Conservation (phyloP, 2,113 vertebrate genomes). For the Pluvialis apricaria region DNA sequence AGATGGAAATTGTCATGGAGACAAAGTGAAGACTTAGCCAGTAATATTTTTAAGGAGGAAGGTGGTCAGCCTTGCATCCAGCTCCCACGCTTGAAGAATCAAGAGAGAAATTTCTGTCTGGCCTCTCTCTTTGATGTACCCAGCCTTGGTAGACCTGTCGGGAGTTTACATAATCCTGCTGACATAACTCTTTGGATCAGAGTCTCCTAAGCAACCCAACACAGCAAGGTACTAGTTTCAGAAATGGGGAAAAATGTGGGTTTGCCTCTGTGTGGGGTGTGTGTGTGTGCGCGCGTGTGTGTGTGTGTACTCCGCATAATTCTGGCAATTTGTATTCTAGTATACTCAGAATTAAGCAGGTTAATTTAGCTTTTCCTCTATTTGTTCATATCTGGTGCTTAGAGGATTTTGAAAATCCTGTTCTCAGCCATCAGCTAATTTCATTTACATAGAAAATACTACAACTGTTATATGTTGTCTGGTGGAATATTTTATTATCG, state of each 20-base stretch:
- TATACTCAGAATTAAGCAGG: not conserved
- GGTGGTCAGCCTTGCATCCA: slow-evolving; percentile 1
- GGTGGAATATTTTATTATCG: not conserved
- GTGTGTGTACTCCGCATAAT: not conserved
- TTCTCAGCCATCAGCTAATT: slow-evolving; percentile 28
- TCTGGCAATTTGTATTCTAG: not conserved
- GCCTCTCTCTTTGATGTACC: not conserved
- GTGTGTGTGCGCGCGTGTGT: fast-evolving
- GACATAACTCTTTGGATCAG: slow-evolving; percentile 16
- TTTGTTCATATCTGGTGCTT: slow-evolving; percentile 23
- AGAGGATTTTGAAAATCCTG: slow-evolving; percentile 45
- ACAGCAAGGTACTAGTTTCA: slow-evolving; percentile 13
- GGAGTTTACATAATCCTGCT: not conserved
- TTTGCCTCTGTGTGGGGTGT: not conserved
- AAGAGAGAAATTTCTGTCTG: not conserved
- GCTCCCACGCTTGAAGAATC: not conserved
- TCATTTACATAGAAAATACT: not conserved
- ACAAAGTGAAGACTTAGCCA: slow-evolving; percentile 16
- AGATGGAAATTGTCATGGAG: slow-evolving; percentile 46
- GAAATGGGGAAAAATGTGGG: not conserved
- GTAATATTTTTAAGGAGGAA: not conserved
- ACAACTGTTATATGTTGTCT: not conserved
- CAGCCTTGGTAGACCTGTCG: not conserved
- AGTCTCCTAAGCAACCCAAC: slow-evolving; percentile 11
- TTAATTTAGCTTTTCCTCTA: slow-evolving; percentile 35